Evolutionary conservation across 2,888 invertebrate species (phyloP).

Genomic region (Patella pellucida): DNA sequence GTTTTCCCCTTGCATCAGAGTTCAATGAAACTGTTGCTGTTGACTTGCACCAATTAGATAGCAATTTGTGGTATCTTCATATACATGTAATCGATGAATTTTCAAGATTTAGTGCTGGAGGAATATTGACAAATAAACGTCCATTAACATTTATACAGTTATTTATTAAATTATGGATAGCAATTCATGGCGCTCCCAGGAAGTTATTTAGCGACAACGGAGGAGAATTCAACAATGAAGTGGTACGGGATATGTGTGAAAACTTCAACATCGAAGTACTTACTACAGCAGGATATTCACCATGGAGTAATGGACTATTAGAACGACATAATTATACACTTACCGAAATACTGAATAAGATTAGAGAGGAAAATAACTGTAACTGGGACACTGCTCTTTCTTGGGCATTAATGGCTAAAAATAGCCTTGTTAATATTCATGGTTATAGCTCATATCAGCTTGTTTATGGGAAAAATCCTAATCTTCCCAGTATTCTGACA

Average conservation of each 20-base stretch:
- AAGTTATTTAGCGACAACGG: slow-evolving; percentile 30
- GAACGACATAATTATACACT: slow-evolving; percentile 25
- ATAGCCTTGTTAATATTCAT: slow-evolving; percentile 14
- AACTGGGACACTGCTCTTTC: slow-evolving; percentile 27
- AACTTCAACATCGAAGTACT: slow-evolving; percentile 27
- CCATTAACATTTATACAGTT: slow-evolving; percentile 25
- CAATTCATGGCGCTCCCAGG: slow-evolving; percentile 25
- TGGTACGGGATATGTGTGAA: slow-evolving; percentile 29
- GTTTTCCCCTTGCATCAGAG: slow-evolving; percentile 17
- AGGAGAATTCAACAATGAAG: slow-evolving; percentile 27
- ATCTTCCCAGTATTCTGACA: slow-evolving; percentile 23
- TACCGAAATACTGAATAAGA: slow-evolving; percentile 23
- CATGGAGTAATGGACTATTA: slow-evolving; percentile 19
- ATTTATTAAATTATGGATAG: slow-evolving; percentile 27
- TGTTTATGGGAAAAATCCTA: slow-evolving; percentile 26
- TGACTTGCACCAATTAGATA: slow-evolving; percentile 26
- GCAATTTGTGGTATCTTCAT: slow-evolving; percentile 26
- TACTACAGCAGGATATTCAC: slow-evolving; percentile 21
- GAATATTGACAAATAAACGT: slow-evolving; percentile 23
- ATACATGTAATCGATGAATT: slow-evolving; percentile 32
- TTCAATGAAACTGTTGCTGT: slow-evolving; percentile 28
- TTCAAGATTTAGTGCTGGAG: slow-evolving; percentile 28
- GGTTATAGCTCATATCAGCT: slow-evolving; percentile 24
- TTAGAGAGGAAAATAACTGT: slow-evolving; percentile 24
- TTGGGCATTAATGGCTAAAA: slow-evolving; percentile 24